phyloP scores from a whole-genome alignment of 2,797 vertebrate genomes.

The Pygocentrus nattereri region DNA sequence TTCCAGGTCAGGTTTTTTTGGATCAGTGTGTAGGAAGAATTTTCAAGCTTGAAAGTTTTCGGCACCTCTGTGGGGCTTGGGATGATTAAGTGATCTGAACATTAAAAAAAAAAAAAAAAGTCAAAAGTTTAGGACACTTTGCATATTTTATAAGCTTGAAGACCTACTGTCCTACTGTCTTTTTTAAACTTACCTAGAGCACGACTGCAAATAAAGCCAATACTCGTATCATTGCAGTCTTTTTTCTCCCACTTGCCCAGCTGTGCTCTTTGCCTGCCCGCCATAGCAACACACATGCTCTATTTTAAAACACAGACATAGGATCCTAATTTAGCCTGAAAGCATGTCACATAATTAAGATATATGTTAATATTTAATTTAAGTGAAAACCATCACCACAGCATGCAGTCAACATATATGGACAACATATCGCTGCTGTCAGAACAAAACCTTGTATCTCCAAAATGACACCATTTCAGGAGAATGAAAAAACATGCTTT shows the following conservation, averaged over 20 bases:
- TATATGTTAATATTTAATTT: neutral
- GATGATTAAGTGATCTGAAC: slow-evolving; percentile 45
- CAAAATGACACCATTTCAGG: too few species aligned
- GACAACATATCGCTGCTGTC: too few species aligned
- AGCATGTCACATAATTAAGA: neutral
- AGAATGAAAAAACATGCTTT: too few species aligned
- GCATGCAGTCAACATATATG: too few species aligned
- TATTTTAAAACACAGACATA: slow-evolving; percentile 51
- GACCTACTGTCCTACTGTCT: too few species aligned
- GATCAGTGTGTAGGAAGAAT: slow-evolving; percentile 83
- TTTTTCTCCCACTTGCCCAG: slow-evolving; percentile 72
- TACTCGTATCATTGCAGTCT: slow-evolving; percentile 72
- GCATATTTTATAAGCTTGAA: too few species aligned
- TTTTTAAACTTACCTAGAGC: slow-evolving; percentile 68
- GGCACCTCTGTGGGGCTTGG: slow-evolving; percentile 63
- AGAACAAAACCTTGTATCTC: too few species aligned
- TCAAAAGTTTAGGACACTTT: too few species aligned
- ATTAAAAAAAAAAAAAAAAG: neutral
- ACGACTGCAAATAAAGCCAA: slow-evolving; percentile 70
- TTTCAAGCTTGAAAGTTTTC: slow-evolving; percentile 71
- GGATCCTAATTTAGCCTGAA: neutral
- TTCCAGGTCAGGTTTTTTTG: slow-evolving; percentile 84
- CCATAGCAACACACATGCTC: slow-evolving; percentile 68
- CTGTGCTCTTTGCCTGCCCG: neutral
- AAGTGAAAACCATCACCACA: neutral